Evolutionary conservation across 2,888 invertebrate species (phyloP).

Genomic region (Lissocephala sabroskyi): DNA sequence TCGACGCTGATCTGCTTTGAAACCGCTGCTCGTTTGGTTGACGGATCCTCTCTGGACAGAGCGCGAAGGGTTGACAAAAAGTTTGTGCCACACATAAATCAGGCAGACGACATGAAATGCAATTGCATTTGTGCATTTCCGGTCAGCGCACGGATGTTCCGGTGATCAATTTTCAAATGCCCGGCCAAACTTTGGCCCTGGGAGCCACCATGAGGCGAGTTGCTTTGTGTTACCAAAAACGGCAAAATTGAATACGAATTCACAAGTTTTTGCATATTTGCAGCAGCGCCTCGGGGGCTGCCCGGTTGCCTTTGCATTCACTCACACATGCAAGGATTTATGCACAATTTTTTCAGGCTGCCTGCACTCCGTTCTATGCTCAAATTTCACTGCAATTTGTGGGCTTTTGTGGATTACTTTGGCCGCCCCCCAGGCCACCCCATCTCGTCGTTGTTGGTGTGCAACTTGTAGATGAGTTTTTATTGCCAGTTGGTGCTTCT

Average conservation of each 20-base stretch:
- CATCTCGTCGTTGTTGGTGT: neutral
- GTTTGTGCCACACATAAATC: conserved; percentile 2
- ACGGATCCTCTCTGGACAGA: too few relatives aligned
- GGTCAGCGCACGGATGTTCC: conserved; percentile 62
- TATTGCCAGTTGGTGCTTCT: too few relatives aligned
- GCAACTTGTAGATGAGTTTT: conserved; percentile 27
- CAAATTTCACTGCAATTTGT: conserved; percentile 27
- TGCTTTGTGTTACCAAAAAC: neutral
- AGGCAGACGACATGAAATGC: conserved; percentile 22
- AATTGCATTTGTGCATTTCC: conserved; percentile 59
- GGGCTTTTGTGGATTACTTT: conserved; percentile 22
- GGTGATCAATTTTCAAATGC: conserved; percentile 60
- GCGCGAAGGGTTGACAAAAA: too few relatives aligned
- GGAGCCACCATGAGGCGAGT: neutral
- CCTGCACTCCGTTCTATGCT: neutral
- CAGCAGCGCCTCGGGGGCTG: too few relatives aligned
- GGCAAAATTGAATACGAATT: conserved; percentile 47
- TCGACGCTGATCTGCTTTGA: too few relatives aligned
- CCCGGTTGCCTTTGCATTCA: neutral
- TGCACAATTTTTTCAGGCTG: conserved; percentile 21
- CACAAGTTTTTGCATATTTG: conserved; percentile 51
- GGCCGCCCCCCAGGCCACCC: too few relatives aligned
- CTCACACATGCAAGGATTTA: conserved; percentile 20
- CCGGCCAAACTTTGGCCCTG: conserved; percentile 18
- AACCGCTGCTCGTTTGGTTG: too few relatives aligned